phyloP scores from a whole-genome alignment of 2,888 invertebrate species.

The Microctonus aethiopoides region DNA sequence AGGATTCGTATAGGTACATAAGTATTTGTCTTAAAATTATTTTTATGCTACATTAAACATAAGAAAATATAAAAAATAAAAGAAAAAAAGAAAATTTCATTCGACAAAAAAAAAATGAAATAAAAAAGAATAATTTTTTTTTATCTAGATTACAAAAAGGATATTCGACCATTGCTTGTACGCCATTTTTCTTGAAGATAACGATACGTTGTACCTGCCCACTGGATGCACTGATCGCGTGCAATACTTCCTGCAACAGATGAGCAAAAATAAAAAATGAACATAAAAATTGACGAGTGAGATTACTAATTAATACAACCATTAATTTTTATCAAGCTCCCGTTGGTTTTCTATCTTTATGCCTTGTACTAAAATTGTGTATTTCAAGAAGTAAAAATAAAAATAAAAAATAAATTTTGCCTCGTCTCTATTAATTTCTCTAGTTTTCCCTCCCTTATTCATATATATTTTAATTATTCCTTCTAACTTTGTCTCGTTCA shows the following conservation, averaged over 20 bases:
- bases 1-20: conserved; percentile 50
- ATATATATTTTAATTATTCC: no score
- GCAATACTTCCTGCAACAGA: conserved; percentile 93
- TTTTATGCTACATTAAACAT: neutral
- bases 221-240: conserved; percentile 95
- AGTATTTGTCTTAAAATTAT: neutral
- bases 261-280: neutral
- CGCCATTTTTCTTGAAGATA: conserved; percentile 98
- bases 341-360: neutral
- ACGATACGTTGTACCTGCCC: conserved; percentile 97
- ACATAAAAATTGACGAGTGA: neutral
- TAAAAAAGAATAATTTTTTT: no score
- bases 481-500: neutral
- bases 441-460: neutral
- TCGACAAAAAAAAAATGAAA: no score
- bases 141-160: conserved; percentile 73
- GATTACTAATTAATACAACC: neutral
- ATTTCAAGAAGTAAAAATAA: neutral
- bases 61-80: neutral
- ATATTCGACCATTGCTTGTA: conserved; percentile 99
- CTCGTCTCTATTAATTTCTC: neutral
- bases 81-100: neutral
- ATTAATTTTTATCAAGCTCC: neutral
- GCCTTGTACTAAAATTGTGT: neutral
- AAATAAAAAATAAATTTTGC: neutral